Conservation (phyloP, 2,888 invertebrate species). For the Ceriagrion tenellum region DNA sequence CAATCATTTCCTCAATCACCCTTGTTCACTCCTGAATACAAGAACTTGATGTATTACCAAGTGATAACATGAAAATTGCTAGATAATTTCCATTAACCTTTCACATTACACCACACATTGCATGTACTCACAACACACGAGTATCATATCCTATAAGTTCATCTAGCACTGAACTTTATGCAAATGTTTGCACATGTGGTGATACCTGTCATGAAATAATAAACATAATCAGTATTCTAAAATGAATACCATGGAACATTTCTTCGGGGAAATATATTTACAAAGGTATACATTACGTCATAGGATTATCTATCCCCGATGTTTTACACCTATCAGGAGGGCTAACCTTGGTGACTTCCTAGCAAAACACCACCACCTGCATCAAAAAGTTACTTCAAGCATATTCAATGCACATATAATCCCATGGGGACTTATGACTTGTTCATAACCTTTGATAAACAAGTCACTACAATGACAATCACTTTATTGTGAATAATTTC, state of each 20-base stretch:
- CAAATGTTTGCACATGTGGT: slow-evolving; percentile 33
- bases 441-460: slow-evolving; percentile 14
- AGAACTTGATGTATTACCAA: slow-evolving; percentile 60
- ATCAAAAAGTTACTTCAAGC: slow-evolving; percentile 65
- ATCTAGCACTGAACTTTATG: slow-evolving; percentile 23
- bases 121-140: slow-evolving; percentile 59
- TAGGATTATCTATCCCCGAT: slow-evolving; percentile 64
- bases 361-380: slow-evolving; percentile 67
- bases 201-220: slow-evolving; percentile 53
- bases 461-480: slow-evolving; percentile 52
- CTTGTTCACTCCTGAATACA: slow-evolving; percentile 40
- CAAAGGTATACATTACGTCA: slow-evolving; percentile 56
- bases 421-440: slow-evolving; percentile 64
- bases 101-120: slow-evolving; percentile 59
- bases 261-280: slow-evolving; percentile 56
- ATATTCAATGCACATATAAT: slow-evolving; percentile 64
- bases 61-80: slow-evolving; percentile 59
- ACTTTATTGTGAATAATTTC: slow-evolving; percentile 17
- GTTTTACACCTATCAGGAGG: slow-evolving; percentile 61
- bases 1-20: slow-evolving; percentile 32
- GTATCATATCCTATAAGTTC: slow-evolving; percentile 44
- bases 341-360: slow-evolving; percentile 60
- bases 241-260: slow-evolving; percentile 63
- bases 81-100: slow-evolving; percentile 50
- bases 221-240: slow-evolving; percentile 65